These are phyloP conservation scores for Atrichornis clamosus DNA, from an alignment of 2,113 vertebrate genomes.

Conservation along the genomic window DNA sequence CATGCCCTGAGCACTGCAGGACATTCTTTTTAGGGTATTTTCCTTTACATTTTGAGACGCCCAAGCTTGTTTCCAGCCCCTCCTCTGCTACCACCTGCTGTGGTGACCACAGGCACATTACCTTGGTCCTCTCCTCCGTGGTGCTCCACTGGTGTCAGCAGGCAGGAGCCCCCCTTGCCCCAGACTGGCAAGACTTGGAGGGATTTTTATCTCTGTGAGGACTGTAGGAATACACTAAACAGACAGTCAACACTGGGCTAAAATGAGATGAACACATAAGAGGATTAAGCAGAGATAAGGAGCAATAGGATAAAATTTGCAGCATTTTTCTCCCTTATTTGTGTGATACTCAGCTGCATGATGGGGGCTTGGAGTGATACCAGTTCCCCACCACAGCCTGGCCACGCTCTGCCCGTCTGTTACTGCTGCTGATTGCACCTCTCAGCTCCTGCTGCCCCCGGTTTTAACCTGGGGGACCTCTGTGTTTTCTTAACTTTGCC, in stretches of 20 bases:
- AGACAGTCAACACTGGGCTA: not conserved
- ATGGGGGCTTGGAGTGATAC: not conserved
- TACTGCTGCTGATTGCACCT: not conserved
- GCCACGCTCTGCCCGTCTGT: not conserved
- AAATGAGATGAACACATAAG: not conserved
- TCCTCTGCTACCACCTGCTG: not conserved
- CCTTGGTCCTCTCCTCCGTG: not conserved
- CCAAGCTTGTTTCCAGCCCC: not conserved
- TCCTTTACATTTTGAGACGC: not conserved
- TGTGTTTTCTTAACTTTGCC: not conserved
- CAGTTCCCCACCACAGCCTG: not conserved
- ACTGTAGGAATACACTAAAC: not conserved
- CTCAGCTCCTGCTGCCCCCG: not conserved
- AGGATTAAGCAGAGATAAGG: slow-evolving; percentile 42
- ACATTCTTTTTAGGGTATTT: not conserved
- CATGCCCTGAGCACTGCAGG: not conserved
- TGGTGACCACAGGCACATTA: fast-evolving
- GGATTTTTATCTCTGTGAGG: not conserved
- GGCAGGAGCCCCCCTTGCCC: not conserved
- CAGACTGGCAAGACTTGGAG: not conserved
- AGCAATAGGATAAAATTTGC: not conserved
- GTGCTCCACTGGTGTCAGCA: not conserved
- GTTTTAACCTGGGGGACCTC: not conserved
- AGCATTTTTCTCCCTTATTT: not conserved
- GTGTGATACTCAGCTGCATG: not conserved